Evolutionary conservation across 1,140 invertebrate species (phyloP).

Genomic region (Ladona fulva): DNA sequence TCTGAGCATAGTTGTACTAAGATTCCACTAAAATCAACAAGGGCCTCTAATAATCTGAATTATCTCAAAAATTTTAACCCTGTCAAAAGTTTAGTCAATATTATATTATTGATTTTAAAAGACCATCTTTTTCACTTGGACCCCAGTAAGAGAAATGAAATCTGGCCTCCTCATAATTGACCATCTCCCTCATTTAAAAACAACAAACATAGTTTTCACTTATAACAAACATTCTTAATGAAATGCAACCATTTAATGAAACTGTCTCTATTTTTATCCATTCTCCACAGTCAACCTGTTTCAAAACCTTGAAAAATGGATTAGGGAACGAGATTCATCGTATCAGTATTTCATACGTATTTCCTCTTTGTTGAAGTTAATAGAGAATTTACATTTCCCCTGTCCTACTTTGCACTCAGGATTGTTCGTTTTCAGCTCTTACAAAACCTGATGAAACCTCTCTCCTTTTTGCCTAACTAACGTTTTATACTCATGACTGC

Average conservation of each 20-base stretch:
- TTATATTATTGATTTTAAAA: neutral
- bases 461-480: too few relatives aligned
- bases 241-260: neutral
- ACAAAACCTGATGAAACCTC: too few relatives aligned
- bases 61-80: neutral
- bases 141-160: conserved; percentile 5
- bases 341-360: too few relatives aligned
- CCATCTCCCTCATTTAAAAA: neutral
- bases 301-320: too few relatives aligned
- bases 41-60: conserved; percentile 2
- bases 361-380: too few relatives aligned
- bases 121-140: conserved; percentile 9
- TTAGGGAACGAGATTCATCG: too few relatives aligned
- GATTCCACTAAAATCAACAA: neutral
- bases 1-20: conserved; percentile 6
- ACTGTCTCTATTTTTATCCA: neutral
- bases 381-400: too few relatives aligned
- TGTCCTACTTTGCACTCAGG: too few relatives aligned
- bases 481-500: too few relatives aligned
- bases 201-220: neutral
- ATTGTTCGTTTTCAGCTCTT: too few relatives aligned
- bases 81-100: conserved; percentile 7
- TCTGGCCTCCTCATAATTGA: neutral
- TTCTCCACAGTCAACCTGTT: neutral
- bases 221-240: neutral